These are phyloP conservation scores for Erythrocebus patas DNA, from an alignment of 2,113 vertebrate species.

Conservation along the genomic window DNA sequence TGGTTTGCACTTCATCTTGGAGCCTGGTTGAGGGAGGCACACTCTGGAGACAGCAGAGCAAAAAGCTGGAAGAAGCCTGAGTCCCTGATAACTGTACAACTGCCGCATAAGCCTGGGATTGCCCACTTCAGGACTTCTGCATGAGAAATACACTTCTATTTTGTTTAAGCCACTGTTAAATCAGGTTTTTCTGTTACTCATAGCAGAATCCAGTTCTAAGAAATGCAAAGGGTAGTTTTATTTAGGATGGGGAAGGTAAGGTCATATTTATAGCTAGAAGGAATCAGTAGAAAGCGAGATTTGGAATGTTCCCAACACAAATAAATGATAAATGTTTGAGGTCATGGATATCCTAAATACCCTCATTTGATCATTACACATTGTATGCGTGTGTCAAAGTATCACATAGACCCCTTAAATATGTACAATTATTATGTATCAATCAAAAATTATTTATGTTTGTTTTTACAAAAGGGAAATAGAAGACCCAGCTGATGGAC, in stretches of 20 bases:
- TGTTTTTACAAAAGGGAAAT: not conserved
- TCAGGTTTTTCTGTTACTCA: not conserved
- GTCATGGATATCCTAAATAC: not conserved
- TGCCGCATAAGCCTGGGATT: not conserved
- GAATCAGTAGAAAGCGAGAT: not conserved
- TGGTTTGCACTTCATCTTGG: not conserved
- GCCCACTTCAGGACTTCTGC: not conserved
- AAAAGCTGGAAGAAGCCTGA: not conserved
- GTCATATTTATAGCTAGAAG: not conserved
- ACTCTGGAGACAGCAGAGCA: not conserved
- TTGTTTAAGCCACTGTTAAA: not conserved
- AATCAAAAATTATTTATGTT: not conserved
- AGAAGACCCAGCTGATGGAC: not conserved
- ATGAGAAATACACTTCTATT: not conserved
- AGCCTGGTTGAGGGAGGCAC: not conserved
- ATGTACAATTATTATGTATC: not conserved
- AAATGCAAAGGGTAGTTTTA: not conserved
- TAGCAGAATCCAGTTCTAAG: not conserved
- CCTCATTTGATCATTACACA: not conserved
- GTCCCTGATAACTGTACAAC: not conserved
- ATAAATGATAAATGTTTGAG: not conserved
- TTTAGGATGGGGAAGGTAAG: not conserved
- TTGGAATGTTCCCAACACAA: not conserved
- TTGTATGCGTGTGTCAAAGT: not conserved
- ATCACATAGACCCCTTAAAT: not conserved